Percentiles rank a stretch among this genome's conserved stretches.
Conservation (phyloP, 1,140 invertebrate genomes). For the Bathynomus jamesi region DNA sequence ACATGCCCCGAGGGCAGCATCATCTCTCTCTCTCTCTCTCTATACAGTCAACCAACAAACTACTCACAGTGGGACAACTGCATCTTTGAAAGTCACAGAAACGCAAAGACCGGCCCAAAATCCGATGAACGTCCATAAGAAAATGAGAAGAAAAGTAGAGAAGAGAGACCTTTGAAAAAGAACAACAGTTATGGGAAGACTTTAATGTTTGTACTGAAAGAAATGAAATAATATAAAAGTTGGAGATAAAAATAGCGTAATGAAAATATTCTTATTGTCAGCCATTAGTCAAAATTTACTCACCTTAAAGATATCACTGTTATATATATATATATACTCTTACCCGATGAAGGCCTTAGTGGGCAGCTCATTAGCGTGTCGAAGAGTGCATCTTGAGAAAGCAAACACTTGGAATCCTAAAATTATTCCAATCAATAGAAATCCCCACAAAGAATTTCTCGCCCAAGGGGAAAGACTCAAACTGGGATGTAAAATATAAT, state of each 20-base stretch:
- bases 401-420: not conserved
- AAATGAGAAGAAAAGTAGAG: not conserved
- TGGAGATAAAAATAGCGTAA: no score
- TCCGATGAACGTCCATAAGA: not conserved
- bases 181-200: no score
- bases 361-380: not conserved
- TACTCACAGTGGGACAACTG: not conserved
- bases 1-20: no score
- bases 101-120: not conserved
- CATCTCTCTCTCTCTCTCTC: no score
- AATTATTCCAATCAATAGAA: not conserved
- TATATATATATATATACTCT: no score
- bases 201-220: no score
- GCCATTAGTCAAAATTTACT: no score
- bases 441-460: not conserved
- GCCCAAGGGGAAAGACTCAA: not conserved
- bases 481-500: not conserved
- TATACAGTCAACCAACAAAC: not conserved
- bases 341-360: not conserved
- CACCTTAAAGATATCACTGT: no score
- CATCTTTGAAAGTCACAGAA: not conserved
- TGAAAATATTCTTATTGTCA: no score
- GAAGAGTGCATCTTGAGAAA: not conserved
- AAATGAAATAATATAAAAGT: no score
- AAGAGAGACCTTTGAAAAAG: not conserved